Conservation (phyloP, 2,888 invertebrate species). For the Drosophila subquinaria region DNA sequence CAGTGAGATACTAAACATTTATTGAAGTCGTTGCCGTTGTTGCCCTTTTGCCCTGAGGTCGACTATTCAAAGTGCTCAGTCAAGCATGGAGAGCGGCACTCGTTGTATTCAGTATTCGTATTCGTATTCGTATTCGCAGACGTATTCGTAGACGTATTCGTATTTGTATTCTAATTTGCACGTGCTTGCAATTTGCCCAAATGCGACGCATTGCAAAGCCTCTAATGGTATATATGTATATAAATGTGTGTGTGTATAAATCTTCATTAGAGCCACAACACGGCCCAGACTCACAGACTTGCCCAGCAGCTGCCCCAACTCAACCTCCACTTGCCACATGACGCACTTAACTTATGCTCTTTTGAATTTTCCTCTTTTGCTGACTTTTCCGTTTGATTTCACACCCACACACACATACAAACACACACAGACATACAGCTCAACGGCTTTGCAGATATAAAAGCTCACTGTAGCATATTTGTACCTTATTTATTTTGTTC, state of each 20-base stretch:
- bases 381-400: slow-evolving; percentile 75
- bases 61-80: slow-evolving; percentile 77
- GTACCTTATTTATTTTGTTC: slow-evolving; percentile 74
- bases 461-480: slow-evolving; percentile 61
- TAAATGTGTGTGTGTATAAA: slow-evolving; percentile 54
- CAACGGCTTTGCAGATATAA: slow-evolving; percentile 57
- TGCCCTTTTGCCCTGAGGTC: slow-evolving; percentile 41
- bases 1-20: slow-evolving; percentile 75
- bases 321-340: slow-evolving; percentile 43
- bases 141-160: slow-evolving; percentile 26
- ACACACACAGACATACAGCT: slow-evolving; percentile 31
- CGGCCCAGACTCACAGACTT: slow-evolving; percentile 4
- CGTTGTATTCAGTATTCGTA: slow-evolving; percentile 28
- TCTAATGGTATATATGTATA: slow-evolving; percentile 25
- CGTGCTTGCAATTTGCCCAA: slow-evolving; percentile 77
- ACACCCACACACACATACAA: slow-evolving; percentile 35
- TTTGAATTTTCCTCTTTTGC: slow-evolving; percentile 65
- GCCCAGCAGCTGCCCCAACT: slow-evolving; percentile 1
- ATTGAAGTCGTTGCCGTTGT: slow-evolving; percentile 59
- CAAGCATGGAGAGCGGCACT: slow-evolving; percentile 49
- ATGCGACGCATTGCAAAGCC: slow-evolving; percentile 40
- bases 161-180: slow-evolving; percentile 74
- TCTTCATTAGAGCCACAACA: slow-evolving; percentile 71
- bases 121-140: slow-evolving; percentile 1
- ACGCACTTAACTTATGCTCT: slow-evolving; percentile 73